phyloP scores from a whole-genome alignment of 2,797 vertebrate genomes.

The Tolypeutes matacus region DNA sequence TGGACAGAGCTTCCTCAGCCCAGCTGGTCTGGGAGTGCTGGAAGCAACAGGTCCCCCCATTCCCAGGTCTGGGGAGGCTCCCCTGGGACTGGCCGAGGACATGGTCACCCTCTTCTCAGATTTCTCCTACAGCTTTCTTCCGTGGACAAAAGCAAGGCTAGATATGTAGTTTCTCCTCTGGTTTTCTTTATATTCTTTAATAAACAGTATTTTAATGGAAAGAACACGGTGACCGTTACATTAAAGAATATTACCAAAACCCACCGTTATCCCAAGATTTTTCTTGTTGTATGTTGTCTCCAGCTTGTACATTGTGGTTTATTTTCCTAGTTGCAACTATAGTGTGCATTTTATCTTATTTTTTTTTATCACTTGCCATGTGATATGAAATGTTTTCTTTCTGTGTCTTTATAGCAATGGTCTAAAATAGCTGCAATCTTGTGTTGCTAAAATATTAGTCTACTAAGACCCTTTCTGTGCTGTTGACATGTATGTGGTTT shows the following conservation, averaged over 20 bases:
- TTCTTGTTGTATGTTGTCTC: neutral
- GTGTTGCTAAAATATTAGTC: neutral
- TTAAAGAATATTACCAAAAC: neutral
- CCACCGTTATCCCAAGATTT: neutral
- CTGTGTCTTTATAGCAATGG: neutral
- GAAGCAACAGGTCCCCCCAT: neutral
- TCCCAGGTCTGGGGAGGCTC: accelerated
- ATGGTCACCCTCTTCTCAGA: neutral
- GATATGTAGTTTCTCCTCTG: neutral
- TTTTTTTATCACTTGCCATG: neutral
- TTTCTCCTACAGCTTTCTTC: neutral
- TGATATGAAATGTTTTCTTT: neutral
- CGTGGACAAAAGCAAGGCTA: neutral
- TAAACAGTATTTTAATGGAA: neutral
- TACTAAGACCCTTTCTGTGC: neutral
- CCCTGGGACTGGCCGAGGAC: neutral
- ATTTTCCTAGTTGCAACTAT: neutral
- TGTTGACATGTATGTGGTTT: neutral
- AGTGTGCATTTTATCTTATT: neutral
- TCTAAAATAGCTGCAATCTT: neutral
- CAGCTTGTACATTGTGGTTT: too few relatives aligned
- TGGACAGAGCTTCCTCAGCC: neutral
- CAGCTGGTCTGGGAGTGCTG: neutral
- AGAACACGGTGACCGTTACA: neutral
- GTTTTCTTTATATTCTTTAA: neutral